Evolutionary conservation across 2,888 invertebrate species (phyloP), one percentile per base, ranked within the genome.

Genomic region (Sabellastarte sp.): DNA sequence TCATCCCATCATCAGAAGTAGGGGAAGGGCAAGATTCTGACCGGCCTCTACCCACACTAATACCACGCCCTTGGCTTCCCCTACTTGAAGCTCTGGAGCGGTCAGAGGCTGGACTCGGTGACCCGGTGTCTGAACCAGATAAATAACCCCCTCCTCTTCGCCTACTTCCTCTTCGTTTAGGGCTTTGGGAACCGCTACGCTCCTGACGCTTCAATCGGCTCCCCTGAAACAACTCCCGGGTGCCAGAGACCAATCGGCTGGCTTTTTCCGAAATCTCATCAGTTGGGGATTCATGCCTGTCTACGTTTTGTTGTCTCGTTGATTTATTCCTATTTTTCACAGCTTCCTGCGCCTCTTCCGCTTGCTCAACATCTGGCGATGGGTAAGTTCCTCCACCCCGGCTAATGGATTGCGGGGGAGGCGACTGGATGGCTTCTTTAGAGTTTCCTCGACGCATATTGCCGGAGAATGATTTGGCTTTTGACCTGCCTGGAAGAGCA

Each of bases 311-410:
- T n/a, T n/a, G n/a, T 41, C 41, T 41, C 10, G 41, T 41, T 20
- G 10, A 10, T 20, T 10, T 20, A 41, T 10, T 41, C 20, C 10
- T 15, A 10, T 10, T 15, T 10, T 41, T 10, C 41, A 41, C 10
- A 41, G 41, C 10, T 10, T 10, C 52, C 2, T 75, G 74, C 1
- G 79, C 79, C 66, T 80, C 80, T 60, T 77, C 74, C 2, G 76
- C 78, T 4, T 76, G 61, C 68, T 79, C 77, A 32, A 76, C 68
- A 20, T 72, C 74, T 1, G n/a, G 32, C 1, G n/a, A 30, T 2
- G 30, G 60, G 24, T 70, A 24, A 26, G 32, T 33, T 32, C 24
- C 26, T 2, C 3, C 1, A 15, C 31, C 41, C 24, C 10, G 15
- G 59, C 29, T 3, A 33, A 61, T 33, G 50, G 32, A 24, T 56